Evolutionary conservation across 2,888 invertebrate species (phyloP).

Genomic region (Octonoba sinensis): DNA sequence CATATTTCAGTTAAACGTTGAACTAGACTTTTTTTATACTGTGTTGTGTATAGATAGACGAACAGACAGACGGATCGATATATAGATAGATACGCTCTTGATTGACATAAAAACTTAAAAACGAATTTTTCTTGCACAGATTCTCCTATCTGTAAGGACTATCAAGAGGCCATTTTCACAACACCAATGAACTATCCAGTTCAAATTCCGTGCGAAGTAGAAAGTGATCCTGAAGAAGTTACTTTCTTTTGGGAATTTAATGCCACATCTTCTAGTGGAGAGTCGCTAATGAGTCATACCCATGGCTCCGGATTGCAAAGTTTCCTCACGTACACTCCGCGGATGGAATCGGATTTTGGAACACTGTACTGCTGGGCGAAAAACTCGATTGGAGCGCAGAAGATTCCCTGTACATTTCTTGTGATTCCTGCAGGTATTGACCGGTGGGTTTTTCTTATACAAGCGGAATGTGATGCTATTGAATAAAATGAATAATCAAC

Average conservation of each 20-base stretch:
- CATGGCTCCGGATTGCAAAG: conserved; percentile 23
- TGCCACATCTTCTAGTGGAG: conserved; percentile 49
- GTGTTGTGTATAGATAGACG: too few relatives aligned
- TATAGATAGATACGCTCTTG: too few relatives aligned
- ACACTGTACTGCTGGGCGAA: conserved; percentile 54
- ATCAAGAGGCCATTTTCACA: conserved; percentile 60
- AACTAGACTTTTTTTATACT: too few relatives aligned
- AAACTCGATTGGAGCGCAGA: conserved; percentile 55
- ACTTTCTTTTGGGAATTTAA: conserved; percentile 95
- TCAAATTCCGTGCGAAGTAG: conserved; percentile 70
- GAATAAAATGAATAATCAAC: too few relatives aligned
- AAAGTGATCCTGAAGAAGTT: conserved; percentile 72
- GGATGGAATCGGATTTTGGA: conserved; percentile 56
- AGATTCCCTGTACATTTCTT: conserved; percentile 51
- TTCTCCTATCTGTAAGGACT: conserved; percentile 65
- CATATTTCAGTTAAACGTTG: too few relatives aligned
- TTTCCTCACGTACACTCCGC: conserved; percentile 55
- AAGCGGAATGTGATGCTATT: background rate
- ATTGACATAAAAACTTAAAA: too few relatives aligned
- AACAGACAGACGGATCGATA: too few relatives aligned
- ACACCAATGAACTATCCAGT: conserved; percentile 64
- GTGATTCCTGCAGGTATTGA: conserved; percentile 57
- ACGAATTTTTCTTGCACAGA: conserved; percentile 19
- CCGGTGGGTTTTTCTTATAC: conserved; percentile 8
- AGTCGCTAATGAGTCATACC: conserved; percentile 13